A percentile compares a stretch with the other conserved stretches of the same genome.
phyloP scores from a whole-genome alignment of 2,888 invertebrate species.

The Baccha elongata region DNA sequence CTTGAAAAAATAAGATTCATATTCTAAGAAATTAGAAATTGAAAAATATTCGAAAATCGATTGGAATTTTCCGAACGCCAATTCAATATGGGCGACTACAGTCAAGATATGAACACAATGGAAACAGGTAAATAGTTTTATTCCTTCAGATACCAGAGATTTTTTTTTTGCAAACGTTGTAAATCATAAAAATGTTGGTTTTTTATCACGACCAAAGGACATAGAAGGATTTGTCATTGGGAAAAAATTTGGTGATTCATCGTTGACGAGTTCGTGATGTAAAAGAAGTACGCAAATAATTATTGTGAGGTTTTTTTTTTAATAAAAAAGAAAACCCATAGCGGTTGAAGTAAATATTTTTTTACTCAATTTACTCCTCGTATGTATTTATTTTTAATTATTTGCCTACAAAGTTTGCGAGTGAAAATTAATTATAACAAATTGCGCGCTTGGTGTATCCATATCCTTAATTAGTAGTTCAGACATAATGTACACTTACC shows the following conservation, averaged over 20 bases:
- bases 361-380: not conserved
- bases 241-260: conserved; percentile 63
- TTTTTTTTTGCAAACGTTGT: not conserved
- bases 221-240: conserved; percentile 47
- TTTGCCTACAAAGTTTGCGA: not conserved
- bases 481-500: not conserved
- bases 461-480: not conserved
- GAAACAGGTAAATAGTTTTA: conserved; percentile 80
- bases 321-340: not conserved
- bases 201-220: conserved; percentile 11
- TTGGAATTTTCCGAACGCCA: conserved; percentile 3
- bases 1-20: no score
- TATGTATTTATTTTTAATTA: not conserved
- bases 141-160: conserved; percentile 62
- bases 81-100: conserved; percentile 67
- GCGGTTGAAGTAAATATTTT: not conserved
- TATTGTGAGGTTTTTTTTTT: conserved; percentile 19
- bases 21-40: no score
- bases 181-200: not conserved
- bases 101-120: conserved; percentile 75
- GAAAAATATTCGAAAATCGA: conserved; percentile 24
- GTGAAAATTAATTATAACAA: conserved; percentile 7
- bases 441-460: conserved; percentile 1
- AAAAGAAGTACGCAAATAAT: conserved; percentile 58
- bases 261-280: conserved; percentile 50